phyloP scores from a whole-genome alignment of 2,113 vertebrate species.

The Meleagris gallopavo region DNA sequence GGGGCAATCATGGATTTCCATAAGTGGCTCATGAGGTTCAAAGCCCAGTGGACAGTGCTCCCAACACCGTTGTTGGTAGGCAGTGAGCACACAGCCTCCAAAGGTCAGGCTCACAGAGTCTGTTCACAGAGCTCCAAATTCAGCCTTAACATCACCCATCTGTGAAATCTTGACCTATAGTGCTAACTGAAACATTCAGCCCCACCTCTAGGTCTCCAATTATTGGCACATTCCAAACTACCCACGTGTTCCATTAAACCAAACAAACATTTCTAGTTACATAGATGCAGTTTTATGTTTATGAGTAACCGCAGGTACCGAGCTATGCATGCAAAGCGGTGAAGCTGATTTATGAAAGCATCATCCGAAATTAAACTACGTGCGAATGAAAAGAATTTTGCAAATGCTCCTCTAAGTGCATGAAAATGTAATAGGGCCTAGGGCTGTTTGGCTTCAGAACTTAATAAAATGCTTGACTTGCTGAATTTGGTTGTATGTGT shows the following conservation, averaged over 20 bases:
- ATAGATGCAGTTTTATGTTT: neutral
- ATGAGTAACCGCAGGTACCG: accelerated
- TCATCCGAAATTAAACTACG: slow-evolving; percentile 28
- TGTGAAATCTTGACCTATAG: neutral
- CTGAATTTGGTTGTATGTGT: neutral
- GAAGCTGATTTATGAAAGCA: neutral
- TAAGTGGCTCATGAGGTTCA: neutral
- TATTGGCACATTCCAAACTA: neutral
- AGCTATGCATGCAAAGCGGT: neutral
- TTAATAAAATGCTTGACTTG: neutral
- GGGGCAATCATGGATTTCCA: neutral
- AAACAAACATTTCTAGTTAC: neutral
- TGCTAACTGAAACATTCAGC: neutral
- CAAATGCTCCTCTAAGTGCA: neutral
- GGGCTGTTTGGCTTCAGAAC: slow-evolving; percentile 36
- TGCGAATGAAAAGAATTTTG: neutral
- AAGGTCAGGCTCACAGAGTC: neutral
- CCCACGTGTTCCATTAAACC: neutral
- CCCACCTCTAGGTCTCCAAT: neutral
- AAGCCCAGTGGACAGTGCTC: accelerated
- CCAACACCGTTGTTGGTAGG: neutral
- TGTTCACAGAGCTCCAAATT: neutral
- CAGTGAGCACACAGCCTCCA: neutral
- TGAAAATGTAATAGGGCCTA: neutral
- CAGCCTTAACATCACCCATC: neutral